Percentiles rank a stretch among this genome's conserved stretches.
Evolutionary conservation across 2,797 vertebrate species (phyloP).

Genomic region (Urosaurus nigricauda): DNA sequence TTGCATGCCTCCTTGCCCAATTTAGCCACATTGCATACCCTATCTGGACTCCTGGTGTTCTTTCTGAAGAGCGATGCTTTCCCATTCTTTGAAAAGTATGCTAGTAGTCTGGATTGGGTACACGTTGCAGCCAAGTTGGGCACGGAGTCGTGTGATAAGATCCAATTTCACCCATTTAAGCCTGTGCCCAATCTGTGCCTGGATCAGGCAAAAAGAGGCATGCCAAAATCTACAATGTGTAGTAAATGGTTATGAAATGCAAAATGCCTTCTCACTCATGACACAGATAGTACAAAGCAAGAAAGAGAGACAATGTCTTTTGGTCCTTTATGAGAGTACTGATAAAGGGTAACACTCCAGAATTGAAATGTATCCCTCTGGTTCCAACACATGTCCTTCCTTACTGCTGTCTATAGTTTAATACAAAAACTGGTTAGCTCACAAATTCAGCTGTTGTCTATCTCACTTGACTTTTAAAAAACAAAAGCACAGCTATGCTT

Average conservation of each 20-base stretch:
- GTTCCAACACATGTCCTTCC: conserved; percentile 44
- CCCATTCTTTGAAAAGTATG: too few species aligned
- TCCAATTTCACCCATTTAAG: too few species aligned
- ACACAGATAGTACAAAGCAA: background rate
- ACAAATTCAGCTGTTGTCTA: conserved; percentile 16
- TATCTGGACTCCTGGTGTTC: too few species aligned
- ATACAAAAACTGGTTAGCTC: conserved; percentile 1
- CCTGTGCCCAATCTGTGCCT: too few species aligned
- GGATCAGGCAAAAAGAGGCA: too few species aligned
- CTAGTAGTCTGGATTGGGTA: too few species aligned
- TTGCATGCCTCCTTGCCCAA: too few species aligned
- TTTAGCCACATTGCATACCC: too few species aligned
- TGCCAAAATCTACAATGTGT: background rate
- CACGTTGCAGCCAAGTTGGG: too few species aligned
- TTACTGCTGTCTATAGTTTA: conserved; percentile 1
- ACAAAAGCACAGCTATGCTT: conserved; percentile 16
- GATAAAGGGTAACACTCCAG: conserved; percentile 56
- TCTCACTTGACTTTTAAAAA: conserved; percentile 41
- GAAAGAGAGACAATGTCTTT: conserved; percentile 48
- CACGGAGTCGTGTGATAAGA: too few species aligned
- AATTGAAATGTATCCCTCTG: background rate
- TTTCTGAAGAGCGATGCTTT: too few species aligned
- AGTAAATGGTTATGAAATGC: conserved; percentile 69
- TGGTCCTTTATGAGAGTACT: conserved; percentile 32
- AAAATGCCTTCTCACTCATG: conserved; percentile 43